Conservation (phyloP, 2,888 invertebrate species). For the Coronaproctus castanopsis region DNA sequence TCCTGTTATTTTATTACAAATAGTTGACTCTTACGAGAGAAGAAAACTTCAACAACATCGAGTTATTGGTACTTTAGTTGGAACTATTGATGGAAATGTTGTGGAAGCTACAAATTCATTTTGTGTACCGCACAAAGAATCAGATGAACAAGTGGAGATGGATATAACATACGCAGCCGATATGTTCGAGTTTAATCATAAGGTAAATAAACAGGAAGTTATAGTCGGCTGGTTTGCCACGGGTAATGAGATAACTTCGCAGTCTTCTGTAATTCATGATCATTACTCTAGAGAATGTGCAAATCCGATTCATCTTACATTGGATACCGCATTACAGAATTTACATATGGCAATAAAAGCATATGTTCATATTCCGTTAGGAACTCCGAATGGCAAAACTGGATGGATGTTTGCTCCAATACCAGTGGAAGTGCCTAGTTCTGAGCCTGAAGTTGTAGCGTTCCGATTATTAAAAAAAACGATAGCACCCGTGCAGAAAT, state of each 20-base stretch:
- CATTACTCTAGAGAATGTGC: conserved; percentile 89
- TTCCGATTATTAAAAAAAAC: conserved; percentile 68
- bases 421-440: conserved; percentile 66
- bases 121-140: conserved; percentile 96
- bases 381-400: conserved; percentile 79
- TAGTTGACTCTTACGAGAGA: conserved; percentile 92
- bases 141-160: conserved; percentile 90
- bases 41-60: conserved; percentile 89
- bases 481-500: conserved; percentile 33
- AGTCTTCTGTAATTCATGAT: conserved; percentile 91
- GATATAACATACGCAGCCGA: conserved; percentile 93
- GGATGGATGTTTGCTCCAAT: conserved; percentile 95
- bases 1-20: conserved; percentile 93
- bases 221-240: conserved; percentile 99
- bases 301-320: conserved; percentile 82
- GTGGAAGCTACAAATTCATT: conserved; percentile 98
- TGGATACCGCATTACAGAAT: conserved; percentile 76
- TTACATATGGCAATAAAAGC: conserved; percentile 85
- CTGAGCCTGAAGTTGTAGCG: conserved; percentile 66
- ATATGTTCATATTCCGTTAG: conserved; percentile 79
- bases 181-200: conserved; percentile 77
- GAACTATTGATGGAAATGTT: conserved; percentile 66
- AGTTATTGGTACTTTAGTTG: conserved; percentile 87
- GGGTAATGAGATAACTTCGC: conserved; percentile 89
- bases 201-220: conserved; percentile 74